phyloP scores from a whole-genome alignment of 1,140 invertebrate species.

The Pachyrhynchus sulphureomaculatus region DNA sequence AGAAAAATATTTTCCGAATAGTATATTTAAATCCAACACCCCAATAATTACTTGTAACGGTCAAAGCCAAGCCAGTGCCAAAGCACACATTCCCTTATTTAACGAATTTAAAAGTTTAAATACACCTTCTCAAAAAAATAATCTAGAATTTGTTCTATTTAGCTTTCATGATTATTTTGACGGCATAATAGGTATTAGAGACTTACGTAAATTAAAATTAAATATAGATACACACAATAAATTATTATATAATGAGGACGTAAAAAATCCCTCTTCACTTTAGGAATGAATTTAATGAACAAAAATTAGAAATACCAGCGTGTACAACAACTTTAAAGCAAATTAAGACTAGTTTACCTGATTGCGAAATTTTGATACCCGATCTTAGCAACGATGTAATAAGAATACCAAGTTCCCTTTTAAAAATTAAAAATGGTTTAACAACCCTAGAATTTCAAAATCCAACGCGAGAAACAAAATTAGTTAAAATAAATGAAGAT shows the following conservation, averaged over 20 bases:
- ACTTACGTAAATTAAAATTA: constrained; percentile 23
- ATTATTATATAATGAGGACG: constrained; percentile 11
- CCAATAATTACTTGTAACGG: constrained; percentile 20
- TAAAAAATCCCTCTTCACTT: constrained; percentile 12
- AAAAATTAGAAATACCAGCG: constrained; percentile 6
- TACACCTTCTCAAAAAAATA: background rate
- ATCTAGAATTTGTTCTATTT: constrained; percentile 21
- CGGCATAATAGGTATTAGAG: constrained; percentile 28
- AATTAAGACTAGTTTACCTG: background rate
- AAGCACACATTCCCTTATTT: constrained; percentile 28
- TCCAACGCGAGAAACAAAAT: too few species aligned
- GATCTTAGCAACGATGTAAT: background rate
- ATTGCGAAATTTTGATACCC: background rate
- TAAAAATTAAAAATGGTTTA: too few species aligned
- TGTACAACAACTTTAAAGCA: background rate
- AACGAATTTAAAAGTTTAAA: too few species aligned
- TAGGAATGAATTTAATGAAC: constrained; percentile 4
- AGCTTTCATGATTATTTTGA: constrained; percentile 37
- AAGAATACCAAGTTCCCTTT: too few species aligned
- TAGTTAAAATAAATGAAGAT: too few species aligned
- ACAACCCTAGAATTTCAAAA: too few species aligned
- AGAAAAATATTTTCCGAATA: constrained; percentile 24
- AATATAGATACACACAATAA: constrained; percentile 22
- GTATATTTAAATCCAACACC: constrained; percentile 7
- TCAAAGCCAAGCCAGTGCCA: constrained; percentile 13